phyloP scores from a whole-genome alignment of 1,140 invertebrate species.

The Leptinotarsa undecemlineata region DNA sequence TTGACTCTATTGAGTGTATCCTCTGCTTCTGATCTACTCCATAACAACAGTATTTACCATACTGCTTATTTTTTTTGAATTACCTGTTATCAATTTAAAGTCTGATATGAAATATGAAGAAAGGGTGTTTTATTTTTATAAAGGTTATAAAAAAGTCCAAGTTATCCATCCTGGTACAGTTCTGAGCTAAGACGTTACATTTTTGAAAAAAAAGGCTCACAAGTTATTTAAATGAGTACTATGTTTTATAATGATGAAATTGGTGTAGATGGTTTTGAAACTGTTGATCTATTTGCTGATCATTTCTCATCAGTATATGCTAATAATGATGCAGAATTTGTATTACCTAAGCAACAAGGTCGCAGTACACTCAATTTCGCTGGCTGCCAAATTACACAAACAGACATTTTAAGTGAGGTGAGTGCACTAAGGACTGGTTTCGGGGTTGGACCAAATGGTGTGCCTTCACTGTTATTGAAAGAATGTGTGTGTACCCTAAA shows the following conservation, averaged over 20 bases:
- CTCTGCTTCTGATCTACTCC: slow-evolving; percentile 6
- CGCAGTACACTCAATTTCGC: neutral
- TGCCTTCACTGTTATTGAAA: too few relatives aligned
- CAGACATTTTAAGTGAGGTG: neutral
- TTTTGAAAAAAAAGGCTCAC: neutral
- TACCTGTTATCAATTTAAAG: neutral
- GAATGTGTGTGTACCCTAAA: too few relatives aligned
- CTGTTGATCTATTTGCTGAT: too few relatives aligned
- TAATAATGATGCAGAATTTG: neutral
- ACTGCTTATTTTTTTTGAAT: neutral
- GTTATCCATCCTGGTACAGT: slow-evolving; percentile 6
- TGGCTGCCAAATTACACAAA: neutral
- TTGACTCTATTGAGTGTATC: slow-evolving; percentile 1
- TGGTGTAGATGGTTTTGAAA: neutral
- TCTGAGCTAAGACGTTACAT: neutral
- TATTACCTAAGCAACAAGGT: neutral
- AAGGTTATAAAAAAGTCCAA: neutral
- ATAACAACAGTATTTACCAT: slow-evolving; percentile 9
- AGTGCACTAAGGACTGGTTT: too few relatives aligned
- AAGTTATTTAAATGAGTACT: neutral
- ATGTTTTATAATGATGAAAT: neutral
- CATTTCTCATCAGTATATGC: too few relatives aligned
- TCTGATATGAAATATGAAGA: slow-evolving; percentile 13
- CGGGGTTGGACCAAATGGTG: too few relatives aligned
- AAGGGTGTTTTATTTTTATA: neutral